Base-by-base conservation (phyloP, 1,140 invertebrate species). In the Drosophila watanabei region DNA sequence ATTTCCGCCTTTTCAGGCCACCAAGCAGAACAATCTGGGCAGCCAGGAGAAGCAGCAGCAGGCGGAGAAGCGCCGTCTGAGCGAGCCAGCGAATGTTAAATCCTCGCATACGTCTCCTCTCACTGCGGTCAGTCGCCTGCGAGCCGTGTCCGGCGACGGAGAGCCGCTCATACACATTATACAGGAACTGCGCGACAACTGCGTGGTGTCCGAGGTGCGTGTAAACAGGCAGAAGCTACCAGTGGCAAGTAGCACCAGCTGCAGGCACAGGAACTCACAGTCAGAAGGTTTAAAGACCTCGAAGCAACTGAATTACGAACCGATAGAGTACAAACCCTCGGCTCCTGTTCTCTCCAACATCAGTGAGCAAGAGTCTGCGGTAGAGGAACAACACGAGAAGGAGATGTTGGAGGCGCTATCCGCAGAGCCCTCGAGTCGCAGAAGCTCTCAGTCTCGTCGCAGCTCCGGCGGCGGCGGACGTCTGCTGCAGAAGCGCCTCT, bases 111-210 rank as follows among this genome's bases (percentile, higher is more conserved):
- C 52, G 35, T 56, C 37, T 13, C 72, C 82, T 0, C 20, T 93
- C 30, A 92, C 80, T 3, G 91, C 91, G 0, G 66, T 92, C 9
- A 92, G 91, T 37, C 71, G 88, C n/a, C 49, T 92, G 39, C 54
- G 49, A 30, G 71, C 71, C 20, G 69, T 73, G 0, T 4, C 30
- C 43, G 62, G 70, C 8, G 77, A 79, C 0, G 75, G 93, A 81
- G 92, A 88, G 1, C 92, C 92, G 16, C 72, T 93, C 7, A 92
- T 93, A 39, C 92, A 92, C 48, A 93, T 93, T 1, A 92, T 93
- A 30, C 92, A 93, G 61, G 92, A 93, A 54, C 57, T 93, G 58
- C 91, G 79, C 9, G 80, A 92, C 56, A 93, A 93, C 49, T 92
- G 91, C 58, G 92, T 93, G 16, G 79, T 93, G 13, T 93, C 92